phyloP scores from a whole-genome alignment of 1,140 invertebrate genomes.

The Ceratina japonica region DNA sequence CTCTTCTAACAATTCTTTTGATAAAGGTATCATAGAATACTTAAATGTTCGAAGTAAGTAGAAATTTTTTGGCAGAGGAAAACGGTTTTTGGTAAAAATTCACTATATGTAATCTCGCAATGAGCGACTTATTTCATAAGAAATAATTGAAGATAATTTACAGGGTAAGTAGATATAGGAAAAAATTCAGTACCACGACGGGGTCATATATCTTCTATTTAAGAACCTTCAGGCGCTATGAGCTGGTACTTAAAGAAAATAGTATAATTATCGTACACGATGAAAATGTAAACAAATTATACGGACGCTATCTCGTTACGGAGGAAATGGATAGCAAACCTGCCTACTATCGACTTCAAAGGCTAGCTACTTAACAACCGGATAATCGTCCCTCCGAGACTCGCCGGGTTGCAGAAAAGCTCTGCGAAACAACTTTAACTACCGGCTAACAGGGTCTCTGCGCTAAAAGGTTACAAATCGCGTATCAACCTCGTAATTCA shows the following conservation, averaged over 20 bases:
- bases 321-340: constrained; percentile 47
- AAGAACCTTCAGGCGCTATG: neutral
- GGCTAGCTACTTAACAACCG: constrained; percentile 67
- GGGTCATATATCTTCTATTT: neutral
- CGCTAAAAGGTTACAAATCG: constrained; percentile 57
- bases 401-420: constrained; percentile 33
- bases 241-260: neutral
- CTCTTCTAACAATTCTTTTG: no score
- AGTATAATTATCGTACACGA: constrained; percentile 1
- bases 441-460: constrained; percentile 59
- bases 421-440: constrained; percentile 52
- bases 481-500: constrained; percentile 13
- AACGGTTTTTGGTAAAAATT: no score
- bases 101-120: neutral
- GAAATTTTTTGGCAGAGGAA: no score
- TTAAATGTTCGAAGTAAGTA: no score
- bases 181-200: neutral
- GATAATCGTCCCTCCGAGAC: constrained; percentile 68
- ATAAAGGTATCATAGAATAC: no score
- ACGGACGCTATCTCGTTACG: constrained; percentile 33
- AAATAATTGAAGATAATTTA: neutral
- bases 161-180: neutral
- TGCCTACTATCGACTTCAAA: constrained; percentile 64
- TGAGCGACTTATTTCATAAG: neutral
- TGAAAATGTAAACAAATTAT: constrained; percentile 36